Percentiles rank a stretch among this genome's conserved stretches.
phyloP scores from a whole-genome alignment of 2,113 vertebrate species.

The Psettodes erumei region DNA sequence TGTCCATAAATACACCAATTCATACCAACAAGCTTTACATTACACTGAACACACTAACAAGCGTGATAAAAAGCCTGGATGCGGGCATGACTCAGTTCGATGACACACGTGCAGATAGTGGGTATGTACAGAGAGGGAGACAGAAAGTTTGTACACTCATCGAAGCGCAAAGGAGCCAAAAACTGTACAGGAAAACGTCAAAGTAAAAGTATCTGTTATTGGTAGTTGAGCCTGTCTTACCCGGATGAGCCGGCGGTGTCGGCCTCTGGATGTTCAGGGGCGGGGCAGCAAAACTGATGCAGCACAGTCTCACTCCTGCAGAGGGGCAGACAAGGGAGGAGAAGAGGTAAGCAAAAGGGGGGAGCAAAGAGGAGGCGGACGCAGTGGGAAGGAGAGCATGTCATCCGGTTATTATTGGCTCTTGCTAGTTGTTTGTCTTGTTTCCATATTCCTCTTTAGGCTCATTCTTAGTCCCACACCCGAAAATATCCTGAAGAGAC shows the following conservation, averaged over 20 bases:
- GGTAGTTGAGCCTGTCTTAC: constrained; percentile 62
- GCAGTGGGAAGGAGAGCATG: constrained; percentile 18
- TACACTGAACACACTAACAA: constrained; percentile 9
- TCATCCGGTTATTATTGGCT: constrained; percentile 33
- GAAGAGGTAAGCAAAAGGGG: constrained; percentile 22
- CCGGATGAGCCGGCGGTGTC: constrained; percentile 76
- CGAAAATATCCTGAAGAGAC: constrained; percentile 42
- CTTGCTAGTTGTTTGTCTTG: constrained; percentile 27
- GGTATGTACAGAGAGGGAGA: neutral
- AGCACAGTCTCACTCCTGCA: constrained; percentile 95
- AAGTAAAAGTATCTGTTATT: constrained; percentile 15
- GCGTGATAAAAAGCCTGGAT: constrained; percentile 24
- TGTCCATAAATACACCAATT: constrained; percentile 26
- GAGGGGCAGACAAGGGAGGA: constrained; percentile 25
- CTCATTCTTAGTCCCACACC: constrained; percentile 37
- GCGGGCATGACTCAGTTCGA: constrained; percentile 26
- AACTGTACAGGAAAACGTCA: too few relatives aligned
- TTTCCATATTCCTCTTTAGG: constrained; percentile 26
- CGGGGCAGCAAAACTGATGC: constrained; percentile 98
- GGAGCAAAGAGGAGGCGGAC: neutral
- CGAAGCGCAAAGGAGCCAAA: too few relatives aligned
- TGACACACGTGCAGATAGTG: constrained; percentile 18
- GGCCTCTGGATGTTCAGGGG: constrained; percentile 91
- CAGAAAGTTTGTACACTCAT: neutral
- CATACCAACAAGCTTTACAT: constrained; percentile 23